Percentiles rank a stretch among this genome's conserved stretches.
Conservation (phyloP, 2,888 invertebrate genomes). For the Tanytarsus gracilentus region DNA sequence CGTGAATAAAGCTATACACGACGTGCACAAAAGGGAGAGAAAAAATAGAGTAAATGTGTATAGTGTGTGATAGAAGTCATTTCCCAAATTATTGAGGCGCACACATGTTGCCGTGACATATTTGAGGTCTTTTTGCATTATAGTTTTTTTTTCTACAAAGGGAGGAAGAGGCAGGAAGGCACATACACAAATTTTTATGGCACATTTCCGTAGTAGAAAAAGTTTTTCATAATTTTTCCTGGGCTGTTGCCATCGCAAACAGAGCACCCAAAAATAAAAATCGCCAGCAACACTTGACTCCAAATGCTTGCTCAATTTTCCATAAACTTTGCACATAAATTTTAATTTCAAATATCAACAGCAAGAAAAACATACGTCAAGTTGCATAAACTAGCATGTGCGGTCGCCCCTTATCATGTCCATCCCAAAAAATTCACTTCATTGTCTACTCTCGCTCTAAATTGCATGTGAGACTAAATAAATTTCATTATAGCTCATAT, state of each 20-base stretch:
- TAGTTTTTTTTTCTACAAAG: too few relatives aligned
- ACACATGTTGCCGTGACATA: slow-evolving; percentile 7
- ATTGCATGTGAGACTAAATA: slow-evolving; percentile 26
- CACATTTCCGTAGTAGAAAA: too few relatives aligned
- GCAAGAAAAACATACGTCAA: slow-evolving; percentile 10
- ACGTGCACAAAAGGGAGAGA: not conserved
- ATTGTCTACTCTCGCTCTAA: too few relatives aligned
- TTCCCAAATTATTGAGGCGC: slow-evolving; percentile 1
- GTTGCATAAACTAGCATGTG: slow-evolving; percentile 6
- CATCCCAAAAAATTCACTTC: too few relatives aligned
- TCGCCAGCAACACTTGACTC: too few relatives aligned
- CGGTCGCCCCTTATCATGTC: slow-evolving; percentile 1
- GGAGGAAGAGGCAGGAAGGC: not conserved
- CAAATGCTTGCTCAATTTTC: too few relatives aligned
- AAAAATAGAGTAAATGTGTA: not conserved
- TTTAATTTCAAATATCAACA: too few relatives aligned
- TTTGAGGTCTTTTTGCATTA: not conserved
- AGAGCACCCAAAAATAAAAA: too few relatives aligned
- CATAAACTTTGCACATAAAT: too few relatives aligned
- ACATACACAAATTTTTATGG: not conserved
- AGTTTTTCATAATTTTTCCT: too few relatives aligned
- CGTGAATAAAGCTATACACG: not conserved
- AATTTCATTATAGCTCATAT: slow-evolving; percentile 15
- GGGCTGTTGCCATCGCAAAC: too few relatives aligned
- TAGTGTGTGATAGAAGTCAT: not conserved